Percentiles rank a stretch among this genome's conserved stretches.
phyloP scores from a whole-genome alignment of 2,113 vertebrate genomes.

The Delphinapterus leucas region DNA sequence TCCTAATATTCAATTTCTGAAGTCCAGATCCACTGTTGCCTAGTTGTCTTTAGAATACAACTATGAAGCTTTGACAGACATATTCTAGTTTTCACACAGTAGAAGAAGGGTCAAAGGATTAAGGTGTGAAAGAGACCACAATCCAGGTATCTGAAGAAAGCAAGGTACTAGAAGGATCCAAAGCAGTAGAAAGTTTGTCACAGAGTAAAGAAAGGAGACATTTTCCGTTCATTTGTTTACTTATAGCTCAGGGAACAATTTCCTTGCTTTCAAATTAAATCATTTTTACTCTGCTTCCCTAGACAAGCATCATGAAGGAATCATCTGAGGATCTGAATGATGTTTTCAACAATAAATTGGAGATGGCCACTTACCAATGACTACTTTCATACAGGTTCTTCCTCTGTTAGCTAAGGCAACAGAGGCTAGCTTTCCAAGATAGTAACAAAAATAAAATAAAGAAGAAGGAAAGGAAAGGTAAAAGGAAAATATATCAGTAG shows the following conservation, averaged over 20 bases:
- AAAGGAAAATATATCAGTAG: conserved; percentile 60
- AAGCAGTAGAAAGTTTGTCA: background rate
- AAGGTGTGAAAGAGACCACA: background rate
- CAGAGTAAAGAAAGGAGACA: background rate
- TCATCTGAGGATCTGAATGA: background rate
- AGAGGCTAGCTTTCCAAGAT: background rate
- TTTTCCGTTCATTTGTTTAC: background rate
- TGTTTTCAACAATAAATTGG: conserved; percentile 17
- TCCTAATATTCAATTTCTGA: background rate
- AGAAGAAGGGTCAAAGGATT: background rate
- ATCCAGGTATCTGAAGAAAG: background rate
- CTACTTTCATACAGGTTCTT: background rate
- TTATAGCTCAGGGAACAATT: background rate
- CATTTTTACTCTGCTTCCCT: background rate
- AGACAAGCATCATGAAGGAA: background rate
- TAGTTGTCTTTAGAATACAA: background rate
- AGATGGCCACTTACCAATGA: conserved; percentile 28
- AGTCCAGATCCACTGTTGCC: background rate
- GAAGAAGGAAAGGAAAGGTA: background rate
- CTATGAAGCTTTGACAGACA: background rate
- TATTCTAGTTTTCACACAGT: background rate
- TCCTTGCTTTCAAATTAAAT: conserved; percentile 37
- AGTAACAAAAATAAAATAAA: background rate
- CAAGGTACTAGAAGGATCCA: background rate
- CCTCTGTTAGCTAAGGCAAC: background rate